Percentiles rank a stretch among this genome's conserved stretches.
Conservation (phyloP, 2,797 vertebrate genomes). For the Bradypodion ventrale region DNA sequence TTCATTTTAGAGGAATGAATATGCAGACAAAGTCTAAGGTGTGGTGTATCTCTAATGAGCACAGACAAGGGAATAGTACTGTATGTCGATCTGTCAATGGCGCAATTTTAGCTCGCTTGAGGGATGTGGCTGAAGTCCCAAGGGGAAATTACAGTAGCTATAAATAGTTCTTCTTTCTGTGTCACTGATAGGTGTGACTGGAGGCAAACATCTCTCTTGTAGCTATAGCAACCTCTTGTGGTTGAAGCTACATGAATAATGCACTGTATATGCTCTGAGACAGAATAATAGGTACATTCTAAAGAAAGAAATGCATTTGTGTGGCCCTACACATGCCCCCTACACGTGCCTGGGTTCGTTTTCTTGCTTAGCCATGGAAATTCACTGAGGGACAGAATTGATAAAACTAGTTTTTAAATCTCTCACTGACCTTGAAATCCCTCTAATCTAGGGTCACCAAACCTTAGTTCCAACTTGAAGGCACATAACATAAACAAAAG, state of each 20-base stretch:
- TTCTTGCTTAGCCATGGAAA: background rate
- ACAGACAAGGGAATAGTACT: background rate
- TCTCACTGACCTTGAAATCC: too few species aligned
- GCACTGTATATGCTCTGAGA: background rate
- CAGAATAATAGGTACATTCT: background rate
- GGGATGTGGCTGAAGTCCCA: background rate
- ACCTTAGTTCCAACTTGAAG: too few species aligned
- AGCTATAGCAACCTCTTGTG: slow-evolving; percentile 13
- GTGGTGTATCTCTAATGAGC: background rate
- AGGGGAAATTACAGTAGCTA: background rate
- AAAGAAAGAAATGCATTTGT: background rate
- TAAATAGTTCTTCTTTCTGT: background rate
- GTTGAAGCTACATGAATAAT: background rate
- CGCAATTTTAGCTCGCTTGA: background rate
- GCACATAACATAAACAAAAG: too few species aligned
- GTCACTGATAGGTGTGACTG: background rate
- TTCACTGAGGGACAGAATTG: too few species aligned
- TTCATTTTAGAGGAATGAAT: background rate
- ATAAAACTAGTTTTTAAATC: too few species aligned
- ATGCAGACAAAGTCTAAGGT: background rate
- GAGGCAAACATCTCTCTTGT: background rate
- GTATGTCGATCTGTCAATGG: background rate
- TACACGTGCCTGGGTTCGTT: too few species aligned
- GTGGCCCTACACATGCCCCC: too few species aligned
- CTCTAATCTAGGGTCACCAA: too few species aligned